Evolutionary conservation across 37 sponge, comb jelly and placozoan species (phyloP).

Genomic region (Cliona cf. orientalis): DNA sequence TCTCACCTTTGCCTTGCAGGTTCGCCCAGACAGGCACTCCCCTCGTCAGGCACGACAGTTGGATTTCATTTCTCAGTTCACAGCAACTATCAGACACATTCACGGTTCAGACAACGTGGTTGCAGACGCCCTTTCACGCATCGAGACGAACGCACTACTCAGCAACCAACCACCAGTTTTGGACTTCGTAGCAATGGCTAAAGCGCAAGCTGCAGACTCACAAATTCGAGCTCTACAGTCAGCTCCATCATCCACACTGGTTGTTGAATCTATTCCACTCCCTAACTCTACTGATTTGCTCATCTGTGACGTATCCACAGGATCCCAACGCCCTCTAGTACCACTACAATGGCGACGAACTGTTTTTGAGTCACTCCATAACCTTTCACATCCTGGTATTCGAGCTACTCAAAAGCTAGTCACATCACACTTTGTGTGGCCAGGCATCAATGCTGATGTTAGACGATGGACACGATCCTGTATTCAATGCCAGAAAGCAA

Average conservation of each 20-base stretch:
- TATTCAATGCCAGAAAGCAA: slow-evolving; percentile 58
- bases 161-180: slow-evolving; percentile 18
- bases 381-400: slow-evolving; percentile 63
- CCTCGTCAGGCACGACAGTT: slow-evolving; percentile 61
- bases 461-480: slow-evolving; percentile 60
- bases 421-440: slow-evolving; percentile 67
- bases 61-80: slow-evolving; percentile 67
- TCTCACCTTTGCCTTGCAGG: slow-evolving; percentile 39
- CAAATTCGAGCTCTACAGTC: slow-evolving; percentile 37
- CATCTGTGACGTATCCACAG: slow-evolving; percentile 62
- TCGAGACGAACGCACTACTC: slow-evolving; percentile 57
- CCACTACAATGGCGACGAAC: slow-evolving; percentile 39
- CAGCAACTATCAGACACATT: slow-evolving; percentile 63
- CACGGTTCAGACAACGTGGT: slow-evolving; percentile 55
- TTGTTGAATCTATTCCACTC: slow-evolving; percentile 36
- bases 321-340: slow-evolving; percentile 55
- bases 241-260: slow-evolving; percentile 27
- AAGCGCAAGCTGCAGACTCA: slow-evolving; percentile 46
- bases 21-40: slow-evolving; percentile 41
- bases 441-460: slow-evolving; percentile 69
- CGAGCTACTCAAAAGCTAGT: slow-evolving; percentile 60
- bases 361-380: slow-evolving; percentile 62
- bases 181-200: slow-evolving; percentile 54
- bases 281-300: slow-evolving; percentile 10
- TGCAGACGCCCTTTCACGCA: slow-evolving; percentile 69